A percentile compares a stretch with the other conserved stretches of the same genome.
These are phyloP conservation scores for Oscheius sp. DNA, from an alignment of 1,140 invertebrate species.

Conservation along the genomic window DNA sequence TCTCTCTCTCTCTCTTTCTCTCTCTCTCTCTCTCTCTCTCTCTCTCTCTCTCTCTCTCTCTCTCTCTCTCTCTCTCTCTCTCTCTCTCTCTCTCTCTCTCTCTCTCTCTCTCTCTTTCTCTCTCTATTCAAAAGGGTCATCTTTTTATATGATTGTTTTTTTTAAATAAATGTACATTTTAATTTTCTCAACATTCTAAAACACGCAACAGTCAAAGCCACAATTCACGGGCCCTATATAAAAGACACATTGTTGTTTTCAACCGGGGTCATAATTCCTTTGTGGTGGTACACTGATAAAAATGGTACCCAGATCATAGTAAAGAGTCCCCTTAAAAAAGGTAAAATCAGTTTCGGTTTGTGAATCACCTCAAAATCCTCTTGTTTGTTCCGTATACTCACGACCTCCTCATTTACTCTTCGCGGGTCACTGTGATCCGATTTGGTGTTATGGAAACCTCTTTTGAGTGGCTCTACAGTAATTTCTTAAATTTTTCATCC, in stretches of 20 bases:
- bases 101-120: background rate
- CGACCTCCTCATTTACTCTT: background rate
- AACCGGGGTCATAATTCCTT: background rate
- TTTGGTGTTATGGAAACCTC: background rate
- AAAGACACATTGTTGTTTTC: background rate
- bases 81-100: background rate
- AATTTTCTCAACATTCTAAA: background rate
- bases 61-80: too few species aligned
- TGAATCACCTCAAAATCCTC: background rate
- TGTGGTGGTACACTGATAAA: too few species aligned
- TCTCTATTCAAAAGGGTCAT: too few species aligned
- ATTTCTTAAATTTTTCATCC: background rate
- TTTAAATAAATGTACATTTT: background rate
- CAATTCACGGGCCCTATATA: background rate
- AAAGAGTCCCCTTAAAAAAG: background rate
- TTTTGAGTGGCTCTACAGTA: background rate
- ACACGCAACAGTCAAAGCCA: background rate
- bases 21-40: too few species aligned
- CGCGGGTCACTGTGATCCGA: background rate
- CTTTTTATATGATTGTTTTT: too few species aligned
- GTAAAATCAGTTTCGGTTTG: background rate
- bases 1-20: background rate
- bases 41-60: too few species aligned
- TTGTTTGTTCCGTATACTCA: background rate
- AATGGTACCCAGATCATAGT: too few species aligned